Base-by-base conservation (phyloP, 1,140 invertebrate genomes). In the Bacillus rossius region DNA sequence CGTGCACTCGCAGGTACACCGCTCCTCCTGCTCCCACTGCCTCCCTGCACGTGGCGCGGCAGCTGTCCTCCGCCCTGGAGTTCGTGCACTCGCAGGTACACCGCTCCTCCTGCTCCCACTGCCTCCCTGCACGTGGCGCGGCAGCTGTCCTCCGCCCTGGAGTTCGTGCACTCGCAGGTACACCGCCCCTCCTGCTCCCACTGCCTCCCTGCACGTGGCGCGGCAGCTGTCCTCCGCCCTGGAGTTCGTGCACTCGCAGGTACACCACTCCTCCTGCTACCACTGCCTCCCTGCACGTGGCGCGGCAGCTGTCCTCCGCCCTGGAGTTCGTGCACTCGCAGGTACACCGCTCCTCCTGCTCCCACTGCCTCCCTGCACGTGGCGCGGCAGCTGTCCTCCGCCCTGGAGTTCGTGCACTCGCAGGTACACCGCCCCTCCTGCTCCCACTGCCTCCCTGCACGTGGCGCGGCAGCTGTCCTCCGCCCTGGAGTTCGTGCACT, bases 261-360 rank as follows among this genome's bases (percentile, higher is more conserved):
- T n/a, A n/a, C n/a, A n/a, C n/a, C n/a, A n/a, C n/a, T n/a, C n/a
- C n/a, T n/a, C n/a, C n/a, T n/a, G n/a, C n/a, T n/a, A n/a, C n/a
- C n/a, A n/a, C n/a, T n/a, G n/a, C 75, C 10, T 82, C 82, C 59
- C 86, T 86, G 45, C 68, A 72, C 45, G 79, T 86, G 10, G 79
- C 82, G 0, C 67, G 76, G 3, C 84, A 88, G 64, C 68, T 92
- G 3, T 75, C 83, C 20, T 89, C 88, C 0, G 91, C 91, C 0
- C 66, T 93, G 26, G 89, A 91, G 45, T 93, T 92, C 69, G 83
- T 93, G 76, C 91, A 93, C 74, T 85, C 84, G 40, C 89, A 92
- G 41, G 71, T n/a, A n/a, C n/a, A n/a, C n/a, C n/a, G n/a, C n/a
- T n/a, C n/a, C n/a, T n/a, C n/a, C n/a, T n/a, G n/a, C n/a, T n/a